phyloP scores from a whole-genome alignment of 2,888 invertebrate species.

The Eremobia ochroleuca region DNA sequence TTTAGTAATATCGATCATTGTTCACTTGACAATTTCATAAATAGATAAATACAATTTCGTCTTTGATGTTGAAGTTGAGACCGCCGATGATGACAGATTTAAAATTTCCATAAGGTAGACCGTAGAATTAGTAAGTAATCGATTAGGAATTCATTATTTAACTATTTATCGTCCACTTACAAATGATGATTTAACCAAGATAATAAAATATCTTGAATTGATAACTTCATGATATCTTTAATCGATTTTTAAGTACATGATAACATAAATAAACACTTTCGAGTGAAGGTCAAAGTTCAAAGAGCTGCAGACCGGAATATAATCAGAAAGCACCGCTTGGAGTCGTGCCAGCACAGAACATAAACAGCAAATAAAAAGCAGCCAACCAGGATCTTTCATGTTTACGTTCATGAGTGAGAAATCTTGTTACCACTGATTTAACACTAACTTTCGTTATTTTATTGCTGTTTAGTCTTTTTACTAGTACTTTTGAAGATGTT shows the following conservation, averaged over 20 bases:
- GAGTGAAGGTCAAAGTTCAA: slow-evolving; percentile 56
- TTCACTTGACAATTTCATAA: background rate
- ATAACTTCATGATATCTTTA: slow-evolving; percentile 36
- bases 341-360: slow-evolving; percentile 40
- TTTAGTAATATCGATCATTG: slow-evolving; percentile 20
- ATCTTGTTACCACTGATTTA: slow-evolving; percentile 41
- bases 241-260: slow-evolving; percentile 44
- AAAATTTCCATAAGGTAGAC: background rate
- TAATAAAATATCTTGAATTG: slow-evolving; percentile 32
- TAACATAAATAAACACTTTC: slow-evolving; percentile 37
- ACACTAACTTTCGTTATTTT: slow-evolving; percentile 17
- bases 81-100: background rate
- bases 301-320: slow-evolving; percentile 51
- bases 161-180: slow-evolving; percentile 10
- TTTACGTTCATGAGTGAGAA: slow-evolving; percentile 45
- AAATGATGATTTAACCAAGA: slow-evolving; percentile 36
- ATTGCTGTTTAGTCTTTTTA: slow-evolving; percentile 14
- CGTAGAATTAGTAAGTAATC: background rate
- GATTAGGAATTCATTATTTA: slow-evolving; percentile 8
- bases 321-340: slow-evolving; percentile 54
- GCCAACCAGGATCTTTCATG: slow-evolving; percentile 52
- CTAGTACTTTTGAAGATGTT: background rate
- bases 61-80: background rate
- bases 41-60: background rate
- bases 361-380: slow-evolving; percentile 58